Evolutionary conservation across 2,797 vertebrate species (phyloP).

Genomic region (Hydrolagus colliei): DNA sequence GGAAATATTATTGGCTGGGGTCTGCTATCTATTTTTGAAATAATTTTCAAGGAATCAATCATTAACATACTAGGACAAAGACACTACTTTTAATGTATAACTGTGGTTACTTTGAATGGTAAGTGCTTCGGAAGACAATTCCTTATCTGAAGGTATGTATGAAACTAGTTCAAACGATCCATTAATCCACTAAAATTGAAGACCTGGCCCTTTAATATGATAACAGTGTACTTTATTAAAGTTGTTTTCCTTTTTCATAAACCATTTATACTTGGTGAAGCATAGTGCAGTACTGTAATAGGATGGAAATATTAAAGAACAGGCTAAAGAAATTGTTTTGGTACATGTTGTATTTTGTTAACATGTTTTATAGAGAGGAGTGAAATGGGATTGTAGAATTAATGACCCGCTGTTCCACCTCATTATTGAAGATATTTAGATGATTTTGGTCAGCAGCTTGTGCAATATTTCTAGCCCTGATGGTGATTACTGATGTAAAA

Average conservation of each 20-base stretch:
- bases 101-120: not conserved
- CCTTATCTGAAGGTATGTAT: not conserved
- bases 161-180: not conserved
- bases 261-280: not conserved
- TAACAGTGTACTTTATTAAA: not conserved
- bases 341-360: not conserved
- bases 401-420: conserved; percentile 33
- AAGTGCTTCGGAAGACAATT: not conserved
- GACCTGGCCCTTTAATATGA: not conserved
- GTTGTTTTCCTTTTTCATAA: not conserved
- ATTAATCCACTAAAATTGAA: not conserved
- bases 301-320: not conserved
- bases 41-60: not conserved
- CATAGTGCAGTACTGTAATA: not conserved
- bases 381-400: conserved; percentile 24
- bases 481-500: conserved; percentile 18
- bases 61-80: conserved; percentile 25
- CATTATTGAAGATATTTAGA: conserved; percentile 36
- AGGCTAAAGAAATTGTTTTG: not conserved
- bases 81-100: not conserved
- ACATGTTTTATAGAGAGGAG: not conserved
- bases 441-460: conserved; percentile 36
- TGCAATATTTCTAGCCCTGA: not conserved
- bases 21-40: conserved; percentile 4
- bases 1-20: conserved; percentile 25